phyloP scores from a whole-genome alignment of 2,113 vertebrate species.

The Archocentrus centrarchus region DNA sequence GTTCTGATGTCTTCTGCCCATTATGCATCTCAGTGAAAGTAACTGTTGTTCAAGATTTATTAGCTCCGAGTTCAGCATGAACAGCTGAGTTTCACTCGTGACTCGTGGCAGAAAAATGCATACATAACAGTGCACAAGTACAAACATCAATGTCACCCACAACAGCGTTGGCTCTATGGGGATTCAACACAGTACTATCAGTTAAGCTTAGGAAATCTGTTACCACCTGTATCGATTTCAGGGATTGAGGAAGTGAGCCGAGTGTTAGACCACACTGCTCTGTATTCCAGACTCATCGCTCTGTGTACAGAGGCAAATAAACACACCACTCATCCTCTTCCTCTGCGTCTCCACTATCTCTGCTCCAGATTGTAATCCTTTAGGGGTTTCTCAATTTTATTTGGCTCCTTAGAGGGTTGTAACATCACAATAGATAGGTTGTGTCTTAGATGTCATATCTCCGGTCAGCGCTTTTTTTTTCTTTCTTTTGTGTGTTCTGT shows the following conservation, averaged over 20 bases:
- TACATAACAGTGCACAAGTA: neutral
- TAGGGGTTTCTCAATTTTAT: neutral
- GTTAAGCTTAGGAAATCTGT: neutral
- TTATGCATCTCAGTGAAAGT: neutral
- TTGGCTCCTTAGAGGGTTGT: neutral
- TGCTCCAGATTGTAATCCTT: constrained; percentile 9
- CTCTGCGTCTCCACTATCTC: constrained; percentile 2
- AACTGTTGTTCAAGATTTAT: neutral
- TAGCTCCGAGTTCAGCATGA: neutral
- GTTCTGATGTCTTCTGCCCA: neutral
- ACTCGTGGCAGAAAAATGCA: neutral
- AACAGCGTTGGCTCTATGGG: neutral
- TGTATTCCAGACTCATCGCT: constrained; percentile 67
- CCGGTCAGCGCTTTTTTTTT: neutral
- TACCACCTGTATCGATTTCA: constrained; percentile 1
- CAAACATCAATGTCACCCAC: neutral
- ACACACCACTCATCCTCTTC: constrained; percentile 11
- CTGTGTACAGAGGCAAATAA: constrained; percentile 58
- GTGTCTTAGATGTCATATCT: neutral
- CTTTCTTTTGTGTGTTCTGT: rapidly evolving
- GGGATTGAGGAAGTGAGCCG: constrained; percentile 66
- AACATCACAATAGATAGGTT: neutral
- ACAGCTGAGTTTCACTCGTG: neutral
- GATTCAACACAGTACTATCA: neutral
- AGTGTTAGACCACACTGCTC: constrained; percentile 20